Evolutionary conservation across 2,888 invertebrate genomes (phyloP).

Genomic region (Cerastis leucographa): DNA sequence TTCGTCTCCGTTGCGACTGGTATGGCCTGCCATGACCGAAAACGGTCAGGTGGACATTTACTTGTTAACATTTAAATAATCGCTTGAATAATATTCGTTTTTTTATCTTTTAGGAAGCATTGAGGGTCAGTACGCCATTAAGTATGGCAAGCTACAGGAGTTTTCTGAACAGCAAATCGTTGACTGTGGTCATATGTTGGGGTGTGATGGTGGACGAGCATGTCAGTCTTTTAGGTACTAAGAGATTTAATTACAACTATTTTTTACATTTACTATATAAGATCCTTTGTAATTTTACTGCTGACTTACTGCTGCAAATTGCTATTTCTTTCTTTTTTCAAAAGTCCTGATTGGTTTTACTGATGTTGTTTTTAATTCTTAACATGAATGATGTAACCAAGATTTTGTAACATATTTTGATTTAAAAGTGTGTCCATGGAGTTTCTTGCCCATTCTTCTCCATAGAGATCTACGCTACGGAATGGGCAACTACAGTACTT

Average conservation of each 20-base stretch:
- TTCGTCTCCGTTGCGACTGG: neutral
- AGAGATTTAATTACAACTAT: neutral
- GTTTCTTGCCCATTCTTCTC: too few relatives aligned
- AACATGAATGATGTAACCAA: too few relatives aligned
- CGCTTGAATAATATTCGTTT: neutral
- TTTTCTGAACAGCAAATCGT: constrained; percentile 11
- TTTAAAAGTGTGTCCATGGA: too few relatives aligned
- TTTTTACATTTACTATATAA: neutral
- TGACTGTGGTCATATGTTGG: constrained; percentile 1
- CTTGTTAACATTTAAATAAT: neutral
- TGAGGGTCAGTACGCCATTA: constrained; percentile 12
- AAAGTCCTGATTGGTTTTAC: neutral
- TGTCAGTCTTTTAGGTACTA: neutral
- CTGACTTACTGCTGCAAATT: neutral
- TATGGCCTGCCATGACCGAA: neutral
- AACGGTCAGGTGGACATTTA: neutral
- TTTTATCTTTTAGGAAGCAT: constrained; percentile 1
- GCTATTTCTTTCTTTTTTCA: neutral
- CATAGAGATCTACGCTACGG: too few relatives aligned
- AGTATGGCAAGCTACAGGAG: constrained; percentile 5
- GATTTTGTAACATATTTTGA: too few relatives aligned
- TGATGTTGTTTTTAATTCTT: too few relatives aligned
- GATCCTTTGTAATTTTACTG: neutral
- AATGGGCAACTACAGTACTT: too few relatives aligned
- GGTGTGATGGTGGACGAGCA: neutral